Evolutionary conservation across 2,797 vertebrate species (phyloP).

Genomic region (Neopelma chrysocephalum): DNA sequence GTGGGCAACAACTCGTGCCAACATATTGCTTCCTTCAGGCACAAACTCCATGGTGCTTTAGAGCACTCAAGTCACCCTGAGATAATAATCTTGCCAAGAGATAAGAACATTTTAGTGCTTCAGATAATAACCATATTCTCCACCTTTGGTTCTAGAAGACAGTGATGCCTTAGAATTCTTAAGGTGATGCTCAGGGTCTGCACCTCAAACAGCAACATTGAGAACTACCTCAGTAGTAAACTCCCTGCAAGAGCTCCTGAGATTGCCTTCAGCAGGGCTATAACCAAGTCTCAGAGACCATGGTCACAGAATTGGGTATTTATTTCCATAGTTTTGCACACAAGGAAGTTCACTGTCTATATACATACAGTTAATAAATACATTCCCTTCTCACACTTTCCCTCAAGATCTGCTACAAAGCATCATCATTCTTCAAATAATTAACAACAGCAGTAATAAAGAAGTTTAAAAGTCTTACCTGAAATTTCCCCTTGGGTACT

Average conservation of each 20-base stretch:
- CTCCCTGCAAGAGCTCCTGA: neutral
- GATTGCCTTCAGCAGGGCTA: neutral
- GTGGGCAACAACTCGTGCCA: neutral
- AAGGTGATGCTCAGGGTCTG: neutral
- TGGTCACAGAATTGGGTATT: neutral
- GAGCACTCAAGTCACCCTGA: too few species aligned
- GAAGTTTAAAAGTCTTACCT: constrained; percentile 36
- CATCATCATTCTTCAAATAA: neutral
- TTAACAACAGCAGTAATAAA: neutral
- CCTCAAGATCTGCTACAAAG: neutral
- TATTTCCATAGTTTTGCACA: neutral
- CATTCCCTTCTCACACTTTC: neutral
- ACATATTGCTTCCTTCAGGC: neutral
- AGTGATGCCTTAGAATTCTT: neutral
- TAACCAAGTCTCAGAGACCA: neutral
- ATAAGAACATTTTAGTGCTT: neutral
- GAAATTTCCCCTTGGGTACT: neutral
- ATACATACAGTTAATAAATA: fast-evolving
- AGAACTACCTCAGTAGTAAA: neutral
- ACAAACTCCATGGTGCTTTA: neutral
- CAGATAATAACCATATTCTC: fast-evolving
- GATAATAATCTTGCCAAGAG: neutral
- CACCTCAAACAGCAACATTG: fast-evolving
- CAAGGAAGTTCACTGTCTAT: neutral
- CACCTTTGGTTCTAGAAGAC: neutral